Conservation (phyloP, 2,113 vertebrate genomes). For the Prolemur simus region DNA sequence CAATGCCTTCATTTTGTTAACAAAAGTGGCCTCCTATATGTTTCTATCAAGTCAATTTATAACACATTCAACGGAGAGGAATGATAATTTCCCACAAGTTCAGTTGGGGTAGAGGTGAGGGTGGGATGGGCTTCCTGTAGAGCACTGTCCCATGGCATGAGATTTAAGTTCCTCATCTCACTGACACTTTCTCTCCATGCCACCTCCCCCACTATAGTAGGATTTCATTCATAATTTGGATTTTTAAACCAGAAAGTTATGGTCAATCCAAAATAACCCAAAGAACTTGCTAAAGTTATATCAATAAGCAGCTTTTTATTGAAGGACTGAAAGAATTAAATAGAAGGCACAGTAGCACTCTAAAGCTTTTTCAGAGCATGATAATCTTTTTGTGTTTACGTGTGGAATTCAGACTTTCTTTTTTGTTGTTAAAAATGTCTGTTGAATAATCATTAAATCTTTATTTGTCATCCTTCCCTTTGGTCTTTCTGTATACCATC, state of each 20-base stretch:
- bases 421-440: neutral
- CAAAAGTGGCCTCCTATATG: constrained; percentile 32
- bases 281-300: constrained; percentile 55
- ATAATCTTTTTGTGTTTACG: constrained; percentile 35
- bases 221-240: constrained; percentile 2
- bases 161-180: neutral
- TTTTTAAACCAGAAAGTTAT: constrained; percentile 56
- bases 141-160: neutral
- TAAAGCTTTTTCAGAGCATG: constrained; percentile 58
- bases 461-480: constrained; percentile 97
- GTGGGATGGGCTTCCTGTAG: neutral
- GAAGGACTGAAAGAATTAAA: constrained; percentile 57
- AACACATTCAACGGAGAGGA: constrained; percentile 37
- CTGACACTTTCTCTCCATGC: constrained; percentile 15
- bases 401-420: constrained; percentile 43
- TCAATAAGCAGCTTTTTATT: constrained; percentile 45
- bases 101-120: neutral
- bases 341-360: constrained; percentile 74
- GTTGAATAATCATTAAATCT: neutral
- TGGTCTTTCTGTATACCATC: constrained; percentile 99
- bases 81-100: neutral
- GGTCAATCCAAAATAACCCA: constrained; percentile 55
- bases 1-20: constrained; percentile 48
- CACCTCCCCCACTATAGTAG: neutral
- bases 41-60: constrained; percentile 45